Base-by-base conservation (phyloP, 2,888 invertebrate species). In the Byasa hedistus region DNA sequence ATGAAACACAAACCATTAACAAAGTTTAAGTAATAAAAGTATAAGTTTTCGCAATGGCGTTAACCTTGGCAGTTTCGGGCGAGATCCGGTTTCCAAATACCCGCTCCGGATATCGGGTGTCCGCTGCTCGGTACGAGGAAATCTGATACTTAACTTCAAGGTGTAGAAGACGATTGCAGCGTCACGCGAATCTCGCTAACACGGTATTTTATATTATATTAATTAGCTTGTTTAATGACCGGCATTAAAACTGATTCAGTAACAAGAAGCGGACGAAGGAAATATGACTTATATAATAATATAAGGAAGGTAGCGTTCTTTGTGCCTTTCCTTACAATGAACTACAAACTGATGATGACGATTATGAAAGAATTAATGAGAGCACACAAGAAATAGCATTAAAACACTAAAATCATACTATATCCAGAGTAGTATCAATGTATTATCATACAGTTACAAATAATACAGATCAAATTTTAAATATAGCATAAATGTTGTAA, bases 1-100 rank as follows among this genome's bases (percentile, higher is more conserved):
- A n/a, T n/a, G n/a, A n/a, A n/a, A n/a, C n/a, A n/a, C 27, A 27
- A 27, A 27, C 27, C 27, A 71, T 66, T 72, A 70, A 69, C 69
- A 68, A 67, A 69, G 69, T 64, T 61, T 59, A 61, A 57, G 60
- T 54, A 19, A 32, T 58, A 64, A 71, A 64, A 58, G 67, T 59
- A 66, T 68, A 52, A 23, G 66, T 73, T 51, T 73, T 72, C 66
- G 60, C 68, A 69, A 73, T 63, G 64, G 19, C 32, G 55, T 39
- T 62, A 72, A 71, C 75, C 75, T 75, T 74, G 73, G 54, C 57
- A 39, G 66, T 69, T 61, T 69, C 62, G 65, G 66, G 60, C 22
- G 48, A 65, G 69, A 69, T 75, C 75, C 74, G 74, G 68, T 71
- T 75, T 68, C 71, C 61, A 65, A 73, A 71, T 66, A 61, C 17